These are phyloP conservation scores for Drosophila affinis DNA, from an alignment of 2,888 invertebrate genomes.

Conservation along the genomic window DNA sequence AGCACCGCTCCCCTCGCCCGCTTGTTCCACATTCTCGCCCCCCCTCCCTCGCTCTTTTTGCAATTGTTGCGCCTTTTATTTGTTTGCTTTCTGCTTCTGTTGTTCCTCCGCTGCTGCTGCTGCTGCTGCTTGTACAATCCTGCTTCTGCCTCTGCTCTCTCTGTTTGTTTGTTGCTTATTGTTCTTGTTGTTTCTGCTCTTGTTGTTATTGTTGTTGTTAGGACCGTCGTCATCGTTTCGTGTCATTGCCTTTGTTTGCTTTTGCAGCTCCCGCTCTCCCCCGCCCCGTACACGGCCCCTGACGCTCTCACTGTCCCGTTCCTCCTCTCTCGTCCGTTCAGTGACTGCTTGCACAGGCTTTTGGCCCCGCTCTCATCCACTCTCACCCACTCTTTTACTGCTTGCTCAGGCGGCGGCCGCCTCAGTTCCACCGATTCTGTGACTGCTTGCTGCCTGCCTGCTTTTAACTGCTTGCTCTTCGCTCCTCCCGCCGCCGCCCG, in stretches of 20 bases:
- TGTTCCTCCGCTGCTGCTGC: background rate
- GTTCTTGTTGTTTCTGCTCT: constrained; percentile 26
- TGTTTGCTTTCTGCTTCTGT: constrained; percentile 65
- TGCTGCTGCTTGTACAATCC: background rate
- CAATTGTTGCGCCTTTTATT: constrained; percentile 79
- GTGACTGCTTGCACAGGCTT: background rate
- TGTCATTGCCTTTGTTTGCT: constrained; percentile 80
- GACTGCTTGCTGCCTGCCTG: background rate
- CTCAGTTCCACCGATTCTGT: background rate
- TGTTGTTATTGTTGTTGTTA: constrained; percentile 43
- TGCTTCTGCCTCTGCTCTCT: constrained; percentile 60
- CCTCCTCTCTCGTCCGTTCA: constrained; percentile 3
- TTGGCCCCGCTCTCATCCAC: background rate
- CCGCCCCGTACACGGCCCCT: no score
- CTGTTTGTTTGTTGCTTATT: constrained; percentile 72
- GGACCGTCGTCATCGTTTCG: constrained; percentile 66
- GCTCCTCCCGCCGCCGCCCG: background rate
- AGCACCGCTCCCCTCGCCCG: background rate
- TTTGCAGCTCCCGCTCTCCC: constrained; percentile 46
- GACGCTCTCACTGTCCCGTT: constrained; percentile 1
- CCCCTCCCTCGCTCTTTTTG: constrained; percentile 26
- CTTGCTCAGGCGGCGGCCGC: no score
- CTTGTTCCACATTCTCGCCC: constrained; percentile 17
- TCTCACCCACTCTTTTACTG: constrained; percentile 24
- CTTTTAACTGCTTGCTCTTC: constrained; percentile 1